Percentiles rank a stretch among this genome's conserved stretches.
Conservation (phyloP, 1,140 invertebrate genomes). For the Pteromalus puparum region DNA sequence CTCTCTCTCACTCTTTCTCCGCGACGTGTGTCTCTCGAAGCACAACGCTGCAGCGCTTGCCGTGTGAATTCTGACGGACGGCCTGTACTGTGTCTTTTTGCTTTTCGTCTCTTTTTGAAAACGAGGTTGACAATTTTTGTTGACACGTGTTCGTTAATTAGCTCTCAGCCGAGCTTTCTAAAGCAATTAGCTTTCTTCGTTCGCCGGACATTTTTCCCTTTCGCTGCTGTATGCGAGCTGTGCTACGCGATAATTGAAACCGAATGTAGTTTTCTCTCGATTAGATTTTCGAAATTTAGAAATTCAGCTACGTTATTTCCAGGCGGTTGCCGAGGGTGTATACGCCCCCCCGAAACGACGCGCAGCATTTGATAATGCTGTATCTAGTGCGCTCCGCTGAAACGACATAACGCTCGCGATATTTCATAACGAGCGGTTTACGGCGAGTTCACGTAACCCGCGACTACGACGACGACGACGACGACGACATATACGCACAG, state of each 20-base stretch:
- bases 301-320: no score
- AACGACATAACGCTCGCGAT: not conserved
- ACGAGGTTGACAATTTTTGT: conserved; percentile 36
- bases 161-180: conserved; percentile 7
- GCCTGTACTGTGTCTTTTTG: not conserved
- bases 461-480: not conserved
- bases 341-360: not conserved
- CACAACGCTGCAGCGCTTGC: not conserved
- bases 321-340: no score
- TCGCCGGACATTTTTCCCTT: not conserved
- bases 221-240: not conserved
- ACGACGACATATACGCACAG: no score
- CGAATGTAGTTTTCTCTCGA: no score
- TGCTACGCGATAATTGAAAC: not conserved
- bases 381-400: not conserved
- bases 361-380: not conserved
- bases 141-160: conserved; percentile 8
- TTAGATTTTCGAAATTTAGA: no score
- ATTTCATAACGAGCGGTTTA: conserved; percentile 20
- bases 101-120: conserved; percentile 8
- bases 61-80: not conserved
- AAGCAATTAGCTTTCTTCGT: conserved; percentile 18
- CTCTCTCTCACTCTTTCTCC: no score
- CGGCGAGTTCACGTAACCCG: conserved; percentile 2
- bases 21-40: not conserved